These are phyloP conservation scores for Alethe diademata DNA, from an alignment of 2,113 vertebrate genomes.

Conservation along the genomic window DNA sequence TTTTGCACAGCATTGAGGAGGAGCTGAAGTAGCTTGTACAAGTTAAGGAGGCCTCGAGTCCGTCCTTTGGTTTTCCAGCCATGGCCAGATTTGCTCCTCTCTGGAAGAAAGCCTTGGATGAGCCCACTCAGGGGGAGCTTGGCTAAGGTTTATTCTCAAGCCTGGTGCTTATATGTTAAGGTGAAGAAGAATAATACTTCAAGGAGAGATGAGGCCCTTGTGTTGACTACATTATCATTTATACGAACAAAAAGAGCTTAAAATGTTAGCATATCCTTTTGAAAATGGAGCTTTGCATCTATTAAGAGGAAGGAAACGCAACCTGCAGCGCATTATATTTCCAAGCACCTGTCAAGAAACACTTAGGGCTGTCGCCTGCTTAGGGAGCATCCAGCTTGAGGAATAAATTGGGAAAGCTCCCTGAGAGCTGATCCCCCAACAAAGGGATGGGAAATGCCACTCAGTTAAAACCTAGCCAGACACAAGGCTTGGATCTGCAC, in stretches of 20 bases:
- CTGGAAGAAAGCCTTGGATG: neutral
- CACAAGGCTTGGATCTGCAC: neutral
- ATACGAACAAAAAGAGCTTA: slow-evolving; percentile 73
- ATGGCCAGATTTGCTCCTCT: neutral
- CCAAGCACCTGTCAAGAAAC: slow-evolving; percentile 55
- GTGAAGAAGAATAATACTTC: slow-evolving; percentile 56
- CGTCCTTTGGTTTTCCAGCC: neutral
- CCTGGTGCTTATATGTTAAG: neutral
- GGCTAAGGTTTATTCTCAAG: neutral
- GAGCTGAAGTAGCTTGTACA: neutral
- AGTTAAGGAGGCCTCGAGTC: neutral
- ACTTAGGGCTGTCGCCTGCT: slow-evolving; percentile 38
- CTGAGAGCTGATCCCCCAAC: neutral
- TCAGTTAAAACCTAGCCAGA: neutral
- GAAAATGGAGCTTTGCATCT: slow-evolving; percentile 69
- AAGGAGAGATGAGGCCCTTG: slow-evolving; percentile 59
- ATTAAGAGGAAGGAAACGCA: slow-evolving; percentile 62
- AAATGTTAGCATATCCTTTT: slow-evolving; percentile 71
- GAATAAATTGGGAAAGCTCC: slow-evolving; percentile 19
- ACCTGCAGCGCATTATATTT: slow-evolving; percentile 19
- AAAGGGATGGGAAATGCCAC: neutral
- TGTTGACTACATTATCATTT: slow-evolving; percentile 73
- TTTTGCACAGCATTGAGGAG: rapidly evolving
- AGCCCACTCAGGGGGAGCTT: neutral
- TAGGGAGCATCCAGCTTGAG: slow-evolving; percentile 4